Percentiles rank a stretch among this genome's conserved stretches.
phyloP scores from a whole-genome alignment of 1,140 invertebrate genomes.

The Trachelipus rathkii region DNA sequence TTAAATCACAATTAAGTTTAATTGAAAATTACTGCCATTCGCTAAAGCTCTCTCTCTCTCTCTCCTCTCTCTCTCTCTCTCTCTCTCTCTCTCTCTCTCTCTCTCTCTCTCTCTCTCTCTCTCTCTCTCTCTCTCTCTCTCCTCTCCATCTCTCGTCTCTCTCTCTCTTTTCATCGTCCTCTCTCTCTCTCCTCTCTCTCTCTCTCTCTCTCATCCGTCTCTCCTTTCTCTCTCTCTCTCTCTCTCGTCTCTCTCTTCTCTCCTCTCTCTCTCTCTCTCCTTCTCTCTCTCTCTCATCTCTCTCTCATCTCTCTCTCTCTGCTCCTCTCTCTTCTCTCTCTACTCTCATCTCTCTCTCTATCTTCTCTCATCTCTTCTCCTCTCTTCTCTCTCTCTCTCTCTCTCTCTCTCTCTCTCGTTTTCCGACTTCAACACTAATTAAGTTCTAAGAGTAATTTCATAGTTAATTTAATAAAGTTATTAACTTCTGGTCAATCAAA shows the following conservation, averaged over 20 bases:
- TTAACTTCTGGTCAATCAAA: no score
- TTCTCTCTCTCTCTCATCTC: background rate
- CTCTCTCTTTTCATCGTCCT: background rate
- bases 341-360: slow-evolving; percentile 9
- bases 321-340: slow-evolving; percentile 23
- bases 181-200: slow-evolving; percentile 4
- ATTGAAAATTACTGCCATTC: no score
- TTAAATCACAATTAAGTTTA: no score
- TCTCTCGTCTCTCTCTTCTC: slow-evolving; percentile 18
- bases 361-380: background rate
- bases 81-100: slow-evolving; percentile 25
- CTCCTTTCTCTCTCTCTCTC: slow-evolving; percentile 12
- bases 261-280: background rate
- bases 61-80: slow-evolving; percentile 13
- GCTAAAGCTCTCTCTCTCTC: background rate
- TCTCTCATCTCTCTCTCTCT: slow-evolving; percentile 25
- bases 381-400: no score
- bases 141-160: background rate
- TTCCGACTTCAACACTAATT: no score
- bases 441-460: no score
- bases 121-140: slow-evolving; percentile 12
- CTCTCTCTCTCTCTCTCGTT: no score
- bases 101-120: slow-evolving; percentile 16
- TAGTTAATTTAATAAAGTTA: no score
- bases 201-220: background rate